Evolutionary conservation across 1,140 invertebrate species (phyloP), one percentile per base, ranked within the genome.

Genomic region (Spodoptera frugiperda): DNA sequence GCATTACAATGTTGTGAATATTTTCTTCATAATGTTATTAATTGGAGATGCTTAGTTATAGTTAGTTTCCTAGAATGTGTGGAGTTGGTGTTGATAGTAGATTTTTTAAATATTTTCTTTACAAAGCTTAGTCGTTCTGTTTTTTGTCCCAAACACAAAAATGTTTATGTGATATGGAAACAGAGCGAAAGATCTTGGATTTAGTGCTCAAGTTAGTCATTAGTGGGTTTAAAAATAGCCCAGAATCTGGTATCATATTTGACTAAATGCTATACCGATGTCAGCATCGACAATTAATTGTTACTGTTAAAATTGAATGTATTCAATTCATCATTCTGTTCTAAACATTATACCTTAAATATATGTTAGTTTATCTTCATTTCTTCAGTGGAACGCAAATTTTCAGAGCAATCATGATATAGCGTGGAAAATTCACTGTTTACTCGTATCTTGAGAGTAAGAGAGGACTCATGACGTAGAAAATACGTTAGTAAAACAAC

Each of bases 381-480:
- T 3, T 25, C 25, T 25, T 25, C 25, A 39, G 11, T 33, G 9
- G 30, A 57, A 57, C 30, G 55, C 57, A 17, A 59, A 59, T 33
- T n/a, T 59, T 39, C 14, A 4, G 19, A 15, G 57, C 10, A 33
- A 59, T 59, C 30, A 14, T 59, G 57, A 59, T 33, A n/a, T 59
- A 59, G 57, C 30, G 30, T n/a, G 25, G 57, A 33, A 59, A 59
- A 59, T 59, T 15, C 55, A 10, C 55, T 39, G 30, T 33, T 59
- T 39, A 59, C 25, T 59, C 25, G 30, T 33, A 15, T 59, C 25
- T 4, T 15, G 14, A 59, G 55, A 59, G 15, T 59, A 25, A 59
- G 25, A n/a, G 17, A 39, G 33, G 30, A 59, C 33, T 39, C 55
- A 59, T 59, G 57, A 59, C 57, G n/a, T 59, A 39, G 57, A 59